Base-by-base conservation (phyloP, 2,113 vertebrate genomes). In the Melanostigma gelatinosum region DNA sequence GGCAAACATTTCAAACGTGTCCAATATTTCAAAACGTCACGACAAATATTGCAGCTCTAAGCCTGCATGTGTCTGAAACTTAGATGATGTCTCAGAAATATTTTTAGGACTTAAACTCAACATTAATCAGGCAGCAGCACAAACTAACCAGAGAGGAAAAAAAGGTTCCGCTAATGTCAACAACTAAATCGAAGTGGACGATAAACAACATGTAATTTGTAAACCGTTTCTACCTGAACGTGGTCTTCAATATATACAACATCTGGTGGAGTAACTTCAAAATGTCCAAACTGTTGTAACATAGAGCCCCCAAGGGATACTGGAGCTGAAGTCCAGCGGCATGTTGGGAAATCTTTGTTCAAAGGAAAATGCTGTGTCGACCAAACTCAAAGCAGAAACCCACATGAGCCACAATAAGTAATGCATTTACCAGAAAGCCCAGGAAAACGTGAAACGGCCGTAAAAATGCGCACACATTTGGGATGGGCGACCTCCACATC, bases 341-440 rank as follows among this genome's bases (percentile, higher is more conserved):
- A 62, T 63, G 63, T 52, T 82, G 79, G 86, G 80, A 90, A 89
- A 83, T 62, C 44, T 73, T 58, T 67, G 8, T 65, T 77, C 44
- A 70, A 34, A 72, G 52, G 72, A 82, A 82, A 82, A 86, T 54
- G 71, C 69, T 60, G 76, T 62, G 58, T 77, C 79, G 71, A 81
- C 69, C 55, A 50, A 86, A 80, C 80, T 79, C 57, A 63, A 77
- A 87, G 82, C 79, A 75, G 75, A 89, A 91, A 80, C 62, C 75
- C 71, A 73, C 76, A 84, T 74, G 74, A 76, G 70, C 80, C 50
- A 75, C 54, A 73, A 78, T 57, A 69, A 73, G 71, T 80, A 85
- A 88, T 82, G 75, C 48, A 87, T 89, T 88, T 77, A 88, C 68
- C 86, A 89, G 79, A 82, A 66, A 64, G 76, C 40, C 48, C 36